Percentiles rank a stretch among this genome's conserved stretches.
Conservation (phyloP, 2,797 vertebrate species). For the Ibycter americanus region DNA sequence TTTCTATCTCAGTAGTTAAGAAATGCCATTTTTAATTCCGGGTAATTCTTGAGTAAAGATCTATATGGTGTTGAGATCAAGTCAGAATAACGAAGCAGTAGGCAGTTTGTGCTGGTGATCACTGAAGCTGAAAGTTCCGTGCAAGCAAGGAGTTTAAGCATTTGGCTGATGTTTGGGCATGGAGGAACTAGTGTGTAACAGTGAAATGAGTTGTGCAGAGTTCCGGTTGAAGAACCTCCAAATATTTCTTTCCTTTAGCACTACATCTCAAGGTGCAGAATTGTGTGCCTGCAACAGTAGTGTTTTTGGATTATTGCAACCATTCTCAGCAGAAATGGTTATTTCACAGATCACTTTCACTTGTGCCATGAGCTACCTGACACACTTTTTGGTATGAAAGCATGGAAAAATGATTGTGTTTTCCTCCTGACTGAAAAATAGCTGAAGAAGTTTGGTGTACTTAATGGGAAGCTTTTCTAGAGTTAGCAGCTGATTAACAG, state of each 20-base stretch:
- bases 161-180: background rate
- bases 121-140: background rate
- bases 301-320: background rate
- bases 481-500: background rate
- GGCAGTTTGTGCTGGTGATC: background rate
- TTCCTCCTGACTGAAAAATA: background rate
- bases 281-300: rapidly evolving
- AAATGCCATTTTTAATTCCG: background rate
- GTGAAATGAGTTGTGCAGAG: background rate
- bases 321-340: background rate
- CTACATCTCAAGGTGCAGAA: background rate
- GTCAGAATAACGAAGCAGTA: background rate
- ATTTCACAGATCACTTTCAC: background rate
- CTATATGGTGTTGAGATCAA: background rate
- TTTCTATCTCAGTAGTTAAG: background rate
- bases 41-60: background rate
- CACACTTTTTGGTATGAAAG: background rate
- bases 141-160: background rate
- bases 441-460: background rate
- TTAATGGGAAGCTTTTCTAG: background rate
- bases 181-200: background rate
- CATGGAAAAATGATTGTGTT: background rate
- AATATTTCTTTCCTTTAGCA: background rate
- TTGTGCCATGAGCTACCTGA: background rate
- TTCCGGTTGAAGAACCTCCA: background rate